Conservation (phyloP, 2,113 vertebrate species). For the Perognathus longimembris region DNA sequence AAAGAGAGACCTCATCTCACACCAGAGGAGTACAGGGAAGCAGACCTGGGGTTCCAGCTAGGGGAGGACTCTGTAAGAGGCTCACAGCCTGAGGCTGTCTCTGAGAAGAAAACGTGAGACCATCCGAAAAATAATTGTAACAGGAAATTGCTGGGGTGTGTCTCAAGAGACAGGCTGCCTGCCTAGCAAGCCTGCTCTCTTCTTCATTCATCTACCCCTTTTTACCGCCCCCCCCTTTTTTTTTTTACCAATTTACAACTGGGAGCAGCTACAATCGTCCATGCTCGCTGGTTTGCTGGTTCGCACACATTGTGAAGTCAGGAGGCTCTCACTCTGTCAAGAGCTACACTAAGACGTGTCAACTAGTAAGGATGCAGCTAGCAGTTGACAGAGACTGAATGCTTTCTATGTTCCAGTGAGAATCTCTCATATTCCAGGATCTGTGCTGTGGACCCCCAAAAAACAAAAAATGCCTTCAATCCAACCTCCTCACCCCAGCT, state of each 20-base stretch:
- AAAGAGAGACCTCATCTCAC: too few species aligned
- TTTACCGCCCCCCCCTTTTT: too few species aligned
- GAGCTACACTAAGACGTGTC: neutral
- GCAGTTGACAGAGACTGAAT: neutral
- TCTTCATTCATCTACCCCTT: too few species aligned
- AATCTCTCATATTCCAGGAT: neutral
- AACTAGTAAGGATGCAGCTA: neutral
- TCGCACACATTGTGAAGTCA: neutral
- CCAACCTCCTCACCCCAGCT: neutral
- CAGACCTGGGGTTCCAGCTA: too few species aligned
- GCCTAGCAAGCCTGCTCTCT: too few species aligned
- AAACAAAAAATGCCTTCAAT: neutral
- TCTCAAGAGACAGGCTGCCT: too few species aligned
- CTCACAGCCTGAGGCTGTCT: too few species aligned
- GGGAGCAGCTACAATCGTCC: neutral
- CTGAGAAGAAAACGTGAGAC: too few species aligned
- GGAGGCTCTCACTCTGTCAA: neutral
- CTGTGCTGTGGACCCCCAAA: neutral
- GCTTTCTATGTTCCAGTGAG: neutral
- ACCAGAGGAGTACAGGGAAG: too few species aligned
- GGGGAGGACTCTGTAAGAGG: too few species aligned
- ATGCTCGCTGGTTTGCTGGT: neutral
- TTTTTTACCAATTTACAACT: neutral
- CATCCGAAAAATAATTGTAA: too few species aligned
- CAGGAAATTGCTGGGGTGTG: too few species aligned